Conservation (phyloP, 2,113 vertebrate genomes). For the Fregetta grallaria region DNA sequence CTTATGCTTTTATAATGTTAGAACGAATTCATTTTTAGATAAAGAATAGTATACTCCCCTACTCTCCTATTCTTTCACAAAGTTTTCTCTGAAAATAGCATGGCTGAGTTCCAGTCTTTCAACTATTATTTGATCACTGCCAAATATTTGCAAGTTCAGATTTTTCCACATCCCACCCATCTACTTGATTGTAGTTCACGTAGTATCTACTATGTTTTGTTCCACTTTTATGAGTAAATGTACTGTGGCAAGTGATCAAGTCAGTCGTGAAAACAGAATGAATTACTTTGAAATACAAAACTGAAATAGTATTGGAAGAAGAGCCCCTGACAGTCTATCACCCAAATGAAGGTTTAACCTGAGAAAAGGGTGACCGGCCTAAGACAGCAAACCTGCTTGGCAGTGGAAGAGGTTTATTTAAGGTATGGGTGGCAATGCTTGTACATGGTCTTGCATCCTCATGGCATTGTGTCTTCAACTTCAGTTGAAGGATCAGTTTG, state of each 20-base stretch:
- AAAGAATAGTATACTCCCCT: slow-evolving; percentile 39
- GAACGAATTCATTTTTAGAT: slow-evolving; percentile 34
- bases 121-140: slow-evolving; percentile 39
- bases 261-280: background rate
- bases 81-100: slow-evolving; percentile 54
- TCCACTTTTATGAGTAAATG: background rate
- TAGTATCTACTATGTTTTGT: background rate
- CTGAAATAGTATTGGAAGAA: slow-evolving; percentile 39
- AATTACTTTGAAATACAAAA: background rate
- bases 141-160: slow-evolving; percentile 57
- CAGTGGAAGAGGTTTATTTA: slow-evolving; percentile 71
- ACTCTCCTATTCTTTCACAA: slow-evolving; percentile 44
- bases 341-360: slow-evolving; percentile 36
- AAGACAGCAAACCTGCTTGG: slow-evolving; percentile 8
- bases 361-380: background rate
- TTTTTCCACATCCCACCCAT: slow-evolving; percentile 12
- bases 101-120: slow-evolving; percentile 30
- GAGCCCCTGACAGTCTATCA: background rate
- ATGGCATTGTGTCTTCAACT: background rate
- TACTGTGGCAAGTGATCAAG: background rate
- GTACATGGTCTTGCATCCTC: background rate
- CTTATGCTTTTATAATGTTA: background rate
- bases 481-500: background rate
- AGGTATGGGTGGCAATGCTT: background rate
- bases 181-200: background rate